Evolutionary conservation across 1,140 invertebrate genomes (phyloP).

Genomic region (Calephelis nemesis): DNA sequence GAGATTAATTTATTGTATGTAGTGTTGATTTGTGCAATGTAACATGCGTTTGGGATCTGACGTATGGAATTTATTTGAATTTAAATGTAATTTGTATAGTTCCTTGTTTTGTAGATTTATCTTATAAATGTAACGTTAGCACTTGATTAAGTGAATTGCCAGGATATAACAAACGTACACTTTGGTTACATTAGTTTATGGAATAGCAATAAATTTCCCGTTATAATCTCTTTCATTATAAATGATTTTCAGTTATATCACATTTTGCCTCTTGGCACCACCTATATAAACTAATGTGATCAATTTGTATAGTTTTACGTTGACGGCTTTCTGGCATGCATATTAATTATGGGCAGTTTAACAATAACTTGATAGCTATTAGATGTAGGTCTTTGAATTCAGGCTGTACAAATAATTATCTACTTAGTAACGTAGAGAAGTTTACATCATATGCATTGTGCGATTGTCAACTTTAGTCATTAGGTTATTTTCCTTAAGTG

Average conservation of each 20-base stretch:
- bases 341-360: slow-evolving; percentile 51
- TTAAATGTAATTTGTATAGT: slow-evolving; percentile 73
- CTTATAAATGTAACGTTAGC: slow-evolving; percentile 34
- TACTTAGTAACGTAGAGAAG: slow-evolving; percentile 72
- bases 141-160: slow-evolving; percentile 32
- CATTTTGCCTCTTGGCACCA: slow-evolving; percentile 1
- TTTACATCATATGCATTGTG: slow-evolving; percentile 69
- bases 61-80: slow-evolving; percentile 62
- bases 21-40: slow-evolving; percentile 69
- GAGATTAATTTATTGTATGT: slow-evolving; percentile 76
- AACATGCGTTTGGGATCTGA: slow-evolving; percentile 74
- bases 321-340: slow-evolving; percentile 20
- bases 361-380: slow-evolving; percentile 70
- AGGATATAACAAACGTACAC: slow-evolving; percentile 39
- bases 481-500: slow-evolving; percentile 55
- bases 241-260: slow-evolving; percentile 10
- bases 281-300: slow-evolving; percentile 56
- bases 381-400: slow-evolving; percentile 72
- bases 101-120: slow-evolving; percentile 70
- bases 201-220: slow-evolving; percentile 50
- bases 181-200: slow-evolving; percentile 64
- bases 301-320: slow-evolving; percentile 46
- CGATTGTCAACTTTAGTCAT: slow-evolving; percentile 63
- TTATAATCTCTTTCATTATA: slow-evolving; percentile 18
- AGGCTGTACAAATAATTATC: slow-evolving; percentile 72